Evolutionary conservation across 1,140 invertebrate species (phyloP).

Genomic region (Drosophila baimaii): DNA sequence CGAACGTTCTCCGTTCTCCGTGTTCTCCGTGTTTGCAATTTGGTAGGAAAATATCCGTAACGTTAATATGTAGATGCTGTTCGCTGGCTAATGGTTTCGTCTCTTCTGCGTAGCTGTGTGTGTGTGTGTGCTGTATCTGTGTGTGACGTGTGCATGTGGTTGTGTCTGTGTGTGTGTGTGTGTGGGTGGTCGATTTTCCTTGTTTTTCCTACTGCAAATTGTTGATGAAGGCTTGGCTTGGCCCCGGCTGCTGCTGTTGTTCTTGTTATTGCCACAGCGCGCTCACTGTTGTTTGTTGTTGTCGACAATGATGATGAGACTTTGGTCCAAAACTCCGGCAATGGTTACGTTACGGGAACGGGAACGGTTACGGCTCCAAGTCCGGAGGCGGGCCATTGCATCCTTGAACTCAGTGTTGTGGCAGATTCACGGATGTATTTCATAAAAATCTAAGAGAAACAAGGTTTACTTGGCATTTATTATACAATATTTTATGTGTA

Average conservation of each 20-base stretch:
- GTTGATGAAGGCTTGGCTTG: slow-evolving; percentile 67
- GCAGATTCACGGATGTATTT: too few species aligned
- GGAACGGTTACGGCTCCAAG: slow-evolving; percentile 14
- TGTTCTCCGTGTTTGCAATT: slow-evolving; percentile 45
- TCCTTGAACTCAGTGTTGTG: neutral
- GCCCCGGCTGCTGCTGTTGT: slow-evolving; percentile 22
- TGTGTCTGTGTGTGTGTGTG: slow-evolving; percentile 15
- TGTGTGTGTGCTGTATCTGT: slow-evolving; percentile 21
- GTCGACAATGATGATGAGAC: slow-evolving; percentile 71
- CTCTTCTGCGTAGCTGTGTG: neutral
- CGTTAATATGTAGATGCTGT: slow-evolving; percentile 68
- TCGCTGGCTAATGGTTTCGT: slow-evolving; percentile 37
- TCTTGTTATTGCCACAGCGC: slow-evolving; percentile 28
- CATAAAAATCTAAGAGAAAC: too few species aligned
- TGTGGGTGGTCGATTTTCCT: slow-evolving; percentile 54
- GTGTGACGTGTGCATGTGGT: slow-evolving; percentile 37
- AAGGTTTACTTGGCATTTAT: too few species aligned
- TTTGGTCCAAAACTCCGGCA: slow-evolving; percentile 28
- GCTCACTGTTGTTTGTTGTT: slow-evolving; percentile 59
- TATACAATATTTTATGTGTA: neutral
- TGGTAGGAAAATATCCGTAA: slow-evolving; percentile 64
- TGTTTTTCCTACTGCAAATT: slow-evolving; percentile 74
- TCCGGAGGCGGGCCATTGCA: slow-evolving; percentile 8
- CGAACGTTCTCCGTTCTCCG: slow-evolving; percentile 19
- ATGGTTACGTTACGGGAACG: slow-evolving; percentile 18